Evolutionary conservation across 1,140 invertebrate species (phyloP).

Genomic region (Drosophila kepulauana): DNA sequence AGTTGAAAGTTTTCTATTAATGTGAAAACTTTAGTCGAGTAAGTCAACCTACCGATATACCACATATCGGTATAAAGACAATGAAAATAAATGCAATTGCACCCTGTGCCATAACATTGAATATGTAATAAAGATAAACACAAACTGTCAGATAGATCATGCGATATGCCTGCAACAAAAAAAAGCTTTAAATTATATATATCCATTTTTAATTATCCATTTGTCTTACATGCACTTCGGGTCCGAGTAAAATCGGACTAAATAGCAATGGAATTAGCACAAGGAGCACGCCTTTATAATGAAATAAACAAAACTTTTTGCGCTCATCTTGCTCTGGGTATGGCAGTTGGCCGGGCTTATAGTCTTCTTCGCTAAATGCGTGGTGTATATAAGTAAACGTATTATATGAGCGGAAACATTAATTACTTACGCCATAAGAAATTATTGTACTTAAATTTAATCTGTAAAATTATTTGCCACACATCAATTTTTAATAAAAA

Average conservation of each 20-base stretch:
- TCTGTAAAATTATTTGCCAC: neutral
- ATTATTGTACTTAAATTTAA: neutral
- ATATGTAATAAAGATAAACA: slow-evolving; percentile 52
- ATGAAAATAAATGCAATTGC: slow-evolving; percentile 57
- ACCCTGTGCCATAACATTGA: slow-evolving; percentile 56
- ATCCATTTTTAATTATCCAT: neutral
- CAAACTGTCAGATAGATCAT: slow-evolving; percentile 41
- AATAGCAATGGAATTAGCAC: slow-evolving; percentile 45
- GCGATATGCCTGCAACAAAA: slow-evolving; percentile 33
- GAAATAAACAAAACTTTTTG: slow-evolving; percentile 53
- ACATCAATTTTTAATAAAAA: too few relatives aligned
- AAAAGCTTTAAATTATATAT: neutral
- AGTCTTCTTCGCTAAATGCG: slow-evolving; percentile 14
- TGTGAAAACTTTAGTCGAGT: neutral
- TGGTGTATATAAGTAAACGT: neutral
- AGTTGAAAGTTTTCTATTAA: neutral
- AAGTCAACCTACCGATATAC: slow-evolving; percentile 29
- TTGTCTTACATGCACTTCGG: slow-evolving; percentile 30
- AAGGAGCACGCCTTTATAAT: slow-evolving; percentile 61
- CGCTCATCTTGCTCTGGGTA: slow-evolving; percentile 49
- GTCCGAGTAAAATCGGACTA: slow-evolving; percentile 37
- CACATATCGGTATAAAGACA: slow-evolving; percentile 41
- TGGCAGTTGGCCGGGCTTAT: slow-evolving; percentile 48
- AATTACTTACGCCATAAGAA: slow-evolving; percentile 35
- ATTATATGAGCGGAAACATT: neutral